Evolutionary conservation across 1,140 invertebrate species (phyloP), one percentile per base, ranked within the genome.

Genomic region (Protaetia brevitarsis): DNA sequence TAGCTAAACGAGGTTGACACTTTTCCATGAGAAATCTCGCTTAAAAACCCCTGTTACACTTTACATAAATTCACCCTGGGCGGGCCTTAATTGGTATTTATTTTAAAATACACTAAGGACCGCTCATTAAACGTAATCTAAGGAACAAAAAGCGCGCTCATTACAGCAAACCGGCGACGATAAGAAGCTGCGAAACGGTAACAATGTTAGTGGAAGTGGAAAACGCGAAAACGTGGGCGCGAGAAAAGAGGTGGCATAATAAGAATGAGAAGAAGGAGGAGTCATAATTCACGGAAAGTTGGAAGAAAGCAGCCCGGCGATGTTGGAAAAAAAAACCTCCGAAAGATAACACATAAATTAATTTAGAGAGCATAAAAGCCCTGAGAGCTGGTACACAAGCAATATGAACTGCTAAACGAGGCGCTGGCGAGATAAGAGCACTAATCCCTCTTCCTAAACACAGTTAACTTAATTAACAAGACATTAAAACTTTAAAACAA

Each of bases 391-490:
- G n/a, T n/a, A n/a, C 3, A 45, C 41, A 1, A 21, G 13, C 41
- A 45, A 19, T 45, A 45, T 45, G 41, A 45, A 19, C 41, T 45
- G 41, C 16, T 45, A 45, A 45, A 45, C 41, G 13, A 45, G 23
- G 23, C 23, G 13, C 41, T n/a, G 16, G 7, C 4, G 41, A 45
- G 41, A 45, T 45, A 45, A 19, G 13, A 19, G 41, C 16, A 45
- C 41, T 45, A 45, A 45, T 45, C 41, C 41, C 41, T 45, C 41
- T 45, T 45, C 41, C 41, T 13, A 45, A 45, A 45, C 41, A 45
- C 41, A 45, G 41, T 13, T 69, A 75, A 75, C 68, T 75, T 71
- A 75, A 74, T 75, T 75, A 75, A 74, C 74, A 73, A 74, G 74
- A 75, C 68, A 75, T 75, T 73, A 75, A 71, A 74, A 75, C 65